Percentiles rank a stretch among this genome's conserved stretches.
phyloP scores from a whole-genome alignment of 2,113 vertebrate genomes.

The Todiramphus saurophagus region DNA sequence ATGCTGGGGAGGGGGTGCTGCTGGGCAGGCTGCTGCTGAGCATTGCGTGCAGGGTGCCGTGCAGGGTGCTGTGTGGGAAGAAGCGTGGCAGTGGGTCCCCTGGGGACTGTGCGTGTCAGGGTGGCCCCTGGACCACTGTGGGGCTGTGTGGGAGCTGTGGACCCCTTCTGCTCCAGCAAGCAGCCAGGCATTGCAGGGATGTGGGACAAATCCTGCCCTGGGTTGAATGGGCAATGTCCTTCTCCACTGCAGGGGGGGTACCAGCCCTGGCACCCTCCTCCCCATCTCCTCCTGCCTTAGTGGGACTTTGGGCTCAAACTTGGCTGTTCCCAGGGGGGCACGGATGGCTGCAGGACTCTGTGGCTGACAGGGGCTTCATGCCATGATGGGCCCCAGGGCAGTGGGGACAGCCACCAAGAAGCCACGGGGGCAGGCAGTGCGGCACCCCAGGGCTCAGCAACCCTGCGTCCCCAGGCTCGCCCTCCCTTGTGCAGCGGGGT shows the following conservation, averaged over 20 bases:
- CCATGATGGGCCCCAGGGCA: not conserved
- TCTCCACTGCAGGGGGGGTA: not conserved
- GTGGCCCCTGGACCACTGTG: not conserved
- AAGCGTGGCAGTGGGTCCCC: accelerated
- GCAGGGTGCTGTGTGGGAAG: not conserved
- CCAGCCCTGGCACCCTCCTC: accelerated
- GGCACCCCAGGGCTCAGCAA: not conserved
- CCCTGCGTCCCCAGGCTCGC: accelerated
- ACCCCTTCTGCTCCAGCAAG: not conserved
- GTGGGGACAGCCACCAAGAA: not conserved
- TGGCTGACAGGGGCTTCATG: not conserved
- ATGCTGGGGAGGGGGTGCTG: not conserved
- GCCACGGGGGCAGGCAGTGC: not conserved
- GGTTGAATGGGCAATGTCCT: accelerated
- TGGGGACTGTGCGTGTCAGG: accelerated
- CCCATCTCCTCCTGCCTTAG: too few relatives aligned
- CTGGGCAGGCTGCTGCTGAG: not conserved
- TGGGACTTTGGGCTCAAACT: not conserved
- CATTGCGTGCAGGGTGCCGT: accelerated
- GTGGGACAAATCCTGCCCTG: not conserved
- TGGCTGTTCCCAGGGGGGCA: not conserved
- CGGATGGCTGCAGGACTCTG: accelerated
- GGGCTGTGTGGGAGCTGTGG: accelerated
- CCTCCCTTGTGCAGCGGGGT: not conserved
- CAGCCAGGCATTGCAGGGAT: accelerated